Percentiles rank a stretch among this genome's conserved stretches.
Conservation (phyloP, 1,140 invertebrate species). For the Drosophila cardini region DNA sequence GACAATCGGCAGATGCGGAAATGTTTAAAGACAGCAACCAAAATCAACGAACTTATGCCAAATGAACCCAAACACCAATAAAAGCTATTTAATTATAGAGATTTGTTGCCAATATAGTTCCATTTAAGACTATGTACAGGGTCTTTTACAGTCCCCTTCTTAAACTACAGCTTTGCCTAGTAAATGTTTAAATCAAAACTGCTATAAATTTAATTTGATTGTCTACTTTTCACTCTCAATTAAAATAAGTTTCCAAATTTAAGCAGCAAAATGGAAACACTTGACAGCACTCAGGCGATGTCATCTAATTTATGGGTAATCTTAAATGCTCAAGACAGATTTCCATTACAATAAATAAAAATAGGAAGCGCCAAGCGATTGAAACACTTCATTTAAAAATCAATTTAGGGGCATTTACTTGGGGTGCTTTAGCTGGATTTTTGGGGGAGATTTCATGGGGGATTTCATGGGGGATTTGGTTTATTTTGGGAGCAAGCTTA, state of each 20-base stretch:
- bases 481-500: constrained; percentile 38
- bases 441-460: background rate
- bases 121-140: too few relatives aligned
- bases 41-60: constrained; percentile 2
- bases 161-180: too few relatives aligned
- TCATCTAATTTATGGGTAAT: constrained; percentile 20
- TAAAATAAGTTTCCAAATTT: constrained; percentile 19
- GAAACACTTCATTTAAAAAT: constrained; percentile 51
- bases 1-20: constrained; percentile 56
- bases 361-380: constrained; percentile 9
- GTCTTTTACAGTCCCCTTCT: too few relatives aligned
- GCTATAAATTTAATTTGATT: background rate
- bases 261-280: constrained; percentile 1
- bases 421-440: constrained; percentile 5
- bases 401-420: constrained; percentile 63
- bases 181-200: too few relatives aligned
- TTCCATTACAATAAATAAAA: constrained; percentile 36
- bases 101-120: too few relatives aligned
- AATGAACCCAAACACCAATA: background rate
- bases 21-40: constrained; percentile 28
- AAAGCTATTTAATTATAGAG: too few relatives aligned
- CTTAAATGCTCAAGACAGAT: constrained; percentile 6
- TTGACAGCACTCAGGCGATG: constrained; percentile 12
- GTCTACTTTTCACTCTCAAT: background rate
- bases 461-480: constrained; percentile 6